Evolutionary conservation across 1,140 invertebrate genomes (phyloP), one percentile per base, ranked within the genome.

Genomic region (Cepaea nemoralis): DNA sequence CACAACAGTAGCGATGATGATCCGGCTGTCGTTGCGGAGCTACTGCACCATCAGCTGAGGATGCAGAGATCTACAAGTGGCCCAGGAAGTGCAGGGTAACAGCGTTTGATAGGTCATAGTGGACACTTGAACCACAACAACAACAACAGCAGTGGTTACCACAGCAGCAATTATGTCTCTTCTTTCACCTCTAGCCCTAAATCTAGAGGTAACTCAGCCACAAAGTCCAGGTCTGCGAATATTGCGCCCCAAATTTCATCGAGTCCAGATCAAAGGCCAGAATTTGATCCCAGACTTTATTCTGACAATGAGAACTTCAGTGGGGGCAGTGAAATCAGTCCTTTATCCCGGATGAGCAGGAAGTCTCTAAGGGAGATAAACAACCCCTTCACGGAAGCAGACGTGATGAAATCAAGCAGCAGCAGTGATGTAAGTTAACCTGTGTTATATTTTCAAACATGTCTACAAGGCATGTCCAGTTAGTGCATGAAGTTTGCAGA

Each of bases 1-100:
- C 83, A 79, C 69, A 59, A 82, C 42, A 85, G 83, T 19, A 87
- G 86, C 66, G 85, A 84, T 78, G 87, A 89, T 39, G 87, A 88
- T 1, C 10, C 42, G n/a, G 71, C 71, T 3, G 39, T 31, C 8
- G 42, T 5, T 5, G 40, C 40, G 19, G 66, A 67, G 33, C 22
- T 78, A 73, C 14, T 69, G 59, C 83, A 82, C 42, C 78, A 82
- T 40, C 81, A 27, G 76, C 70, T 66, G 83, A 76, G 74, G 35
- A 35, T 39, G 42, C 75, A 50, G 16, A 14, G 75, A 19, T 35
- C 48, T 77, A 22, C 31, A 0, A 33, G 33, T 12, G 50, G 75
- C 1, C 12, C 33, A 8, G 55, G 50, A 6, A 77, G 50, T 39
- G 39, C 35, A 24, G 69, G 37, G 10, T 39, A 16, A 31, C 31